These are phyloP conservation scores for Prietella phreatophila DNA, from an alignment of 2,113 vertebrate species.

Conservation along the genomic window DNA sequence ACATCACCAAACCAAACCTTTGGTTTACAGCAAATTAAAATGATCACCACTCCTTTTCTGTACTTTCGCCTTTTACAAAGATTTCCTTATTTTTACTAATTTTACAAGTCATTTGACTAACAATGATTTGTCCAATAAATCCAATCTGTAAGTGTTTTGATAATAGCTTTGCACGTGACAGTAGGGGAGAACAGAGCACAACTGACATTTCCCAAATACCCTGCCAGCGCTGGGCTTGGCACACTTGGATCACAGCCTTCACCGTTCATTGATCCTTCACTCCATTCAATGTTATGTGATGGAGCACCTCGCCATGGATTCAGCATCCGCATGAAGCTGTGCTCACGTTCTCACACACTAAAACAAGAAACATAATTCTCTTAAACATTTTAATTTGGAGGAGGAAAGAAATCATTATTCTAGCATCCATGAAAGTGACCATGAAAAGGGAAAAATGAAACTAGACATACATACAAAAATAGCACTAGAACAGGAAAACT, in stretches of 20 bases:
- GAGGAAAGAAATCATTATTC: not conserved
- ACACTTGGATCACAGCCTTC: constrained; percentile 90
- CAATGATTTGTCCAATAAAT: not conserved
- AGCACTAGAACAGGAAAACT: no score
- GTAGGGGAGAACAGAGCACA: constrained; percentile 78
- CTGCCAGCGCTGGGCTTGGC: constrained; percentile 86
- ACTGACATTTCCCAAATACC: constrained; percentile 99
- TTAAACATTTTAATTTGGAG: not conserved
- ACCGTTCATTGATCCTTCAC: constrained; percentile 88
- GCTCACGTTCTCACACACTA: constrained; percentile 68
- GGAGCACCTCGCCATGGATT: constrained; percentile 79
- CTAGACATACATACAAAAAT: not conserved
- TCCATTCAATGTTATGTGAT: constrained; percentile 79
- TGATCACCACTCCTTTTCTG: not conserved
- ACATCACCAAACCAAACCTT: not conserved
- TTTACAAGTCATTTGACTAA: constrained; percentile 31
- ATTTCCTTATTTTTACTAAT: constrained; percentile 77
- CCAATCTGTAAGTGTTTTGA: constrained; percentile 21
- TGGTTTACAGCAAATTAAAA: not conserved
- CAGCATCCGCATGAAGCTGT: constrained; percentile 79
- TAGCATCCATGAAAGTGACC: not conserved
- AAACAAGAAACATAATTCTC: constrained; percentile 68
- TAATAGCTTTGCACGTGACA: constrained; percentile 88
- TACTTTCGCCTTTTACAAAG: constrained; percentile 90
- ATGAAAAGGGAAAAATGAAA: not conserved